Evolutionary conservation across 1,140 invertebrate species (phyloP), one percentile per base, ranked within the genome.

Genomic region (Bombus waltoni): DNA sequence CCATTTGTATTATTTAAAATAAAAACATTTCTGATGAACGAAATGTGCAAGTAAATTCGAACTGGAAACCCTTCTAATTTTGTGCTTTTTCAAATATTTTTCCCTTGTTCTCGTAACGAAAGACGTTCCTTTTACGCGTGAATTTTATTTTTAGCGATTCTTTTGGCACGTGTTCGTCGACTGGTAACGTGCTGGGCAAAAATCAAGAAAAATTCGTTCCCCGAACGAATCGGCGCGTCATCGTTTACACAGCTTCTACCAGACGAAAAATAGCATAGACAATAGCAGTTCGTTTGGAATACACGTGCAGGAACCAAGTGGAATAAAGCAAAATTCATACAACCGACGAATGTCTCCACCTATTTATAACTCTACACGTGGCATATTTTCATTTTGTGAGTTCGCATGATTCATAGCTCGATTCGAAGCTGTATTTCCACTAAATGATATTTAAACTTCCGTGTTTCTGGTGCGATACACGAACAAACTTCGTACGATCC

Each of bases 111-210:
- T 38, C 25, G 5, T 25, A n/a, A 11, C 11, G 25, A 57, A 59
- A 76, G 53, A 25, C 25, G 35, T 65, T 79, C 40, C n/a, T 15
- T 40, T 66, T 35, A 53, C 77, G n/a, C 42, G 42, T 11, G 77
- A 47, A 47, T 35, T 28, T 66, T 79, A 79, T 79, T 79, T 79
- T 79, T 68, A 79, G 77, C 44, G n/a, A 47, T 32, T 25, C 42
- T 47, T 68, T 68, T 65, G 42, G 18, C 65, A 47, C 59, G 62
- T 32, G 77, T 68, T 66, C n/a, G 40, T 11, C 28, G 62, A 66
- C 8, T 25, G 28, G 70, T 11, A 28, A 42, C 53, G 25, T 40
- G 74, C 13, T 18, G 28, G 72, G 10, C 22, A 35, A 42, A 65
- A 78, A 62, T 78, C 57, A 15, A 25, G 59, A 44, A 44, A 65